Percentiles rank a stretch among this genome's conserved stretches.
These are phyloP conservation scores for Nasonia vitripennis DNA, from an alignment of 1,140 invertebrate species.

Conservation along the genomic window DNA sequence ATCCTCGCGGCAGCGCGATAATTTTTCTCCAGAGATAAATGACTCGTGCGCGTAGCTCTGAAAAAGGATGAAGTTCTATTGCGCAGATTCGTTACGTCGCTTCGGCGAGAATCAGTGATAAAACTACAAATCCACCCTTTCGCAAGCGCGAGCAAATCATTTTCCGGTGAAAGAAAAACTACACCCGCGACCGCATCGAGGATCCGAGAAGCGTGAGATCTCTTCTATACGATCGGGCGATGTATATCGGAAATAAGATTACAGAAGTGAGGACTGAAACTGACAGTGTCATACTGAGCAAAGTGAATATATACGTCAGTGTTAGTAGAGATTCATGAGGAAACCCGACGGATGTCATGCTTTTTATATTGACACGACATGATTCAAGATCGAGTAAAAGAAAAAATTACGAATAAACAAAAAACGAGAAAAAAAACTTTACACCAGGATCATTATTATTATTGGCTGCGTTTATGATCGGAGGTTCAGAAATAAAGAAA, in stretches of 20 bases:
- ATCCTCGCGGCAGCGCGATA: background rate
- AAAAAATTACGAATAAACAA: background rate
- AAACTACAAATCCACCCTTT: background rate
- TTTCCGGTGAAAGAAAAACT: background rate
- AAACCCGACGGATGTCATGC: constrained; percentile 43
- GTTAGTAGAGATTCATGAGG: constrained; percentile 67
- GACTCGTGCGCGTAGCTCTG: background rate
- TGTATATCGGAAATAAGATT: background rate
- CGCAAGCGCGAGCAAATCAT: background rate
- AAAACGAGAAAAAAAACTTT: constrained; percentile 23
- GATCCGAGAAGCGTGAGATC: background rate
- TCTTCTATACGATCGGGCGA: background rate
- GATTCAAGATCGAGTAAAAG: background rate
- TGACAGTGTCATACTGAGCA: constrained; percentile 76
- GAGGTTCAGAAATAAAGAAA: background rate
- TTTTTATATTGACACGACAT: constrained; percentile 15
- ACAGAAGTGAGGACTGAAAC: constrained; percentile 68
- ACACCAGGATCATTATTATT: background rate
- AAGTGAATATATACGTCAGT: constrained; percentile 76
- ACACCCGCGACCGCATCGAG: background rate
- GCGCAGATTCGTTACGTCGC: background rate
- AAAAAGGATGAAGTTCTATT: background rate
- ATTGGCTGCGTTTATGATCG: background rate
- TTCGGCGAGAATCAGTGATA: too few relatives aligned
- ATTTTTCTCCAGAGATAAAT: background rate